Base-by-base conservation (phyloP, 2,113 vertebrate genomes). In the Chamaea fasciata region DNA sequence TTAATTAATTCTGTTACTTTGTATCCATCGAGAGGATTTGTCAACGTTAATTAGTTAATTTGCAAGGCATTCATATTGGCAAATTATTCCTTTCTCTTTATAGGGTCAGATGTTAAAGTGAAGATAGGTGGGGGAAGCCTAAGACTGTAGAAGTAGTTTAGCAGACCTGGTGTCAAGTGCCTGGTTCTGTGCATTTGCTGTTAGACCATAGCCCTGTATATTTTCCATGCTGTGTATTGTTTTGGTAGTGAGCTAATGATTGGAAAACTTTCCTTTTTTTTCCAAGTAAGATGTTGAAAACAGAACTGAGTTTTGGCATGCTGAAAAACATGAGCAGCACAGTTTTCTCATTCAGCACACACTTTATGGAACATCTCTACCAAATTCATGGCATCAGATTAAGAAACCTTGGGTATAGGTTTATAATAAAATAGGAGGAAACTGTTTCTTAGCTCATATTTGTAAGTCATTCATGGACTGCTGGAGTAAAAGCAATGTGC, bases 131-230 rank as follows among this genome's bases (percentile, higher is more conserved):
- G 33, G 18, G 13, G 21, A 65, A 74, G 12, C 13, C 10, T 22
- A 31, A 35, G 37, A 21, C 14, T 35, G 19, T 9, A 41, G 26
- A 24, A 35, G 22, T 56, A 21, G 7, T 35, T 69, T 1, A 17
- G 42, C 19, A 77, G 73, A 52, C 14, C 21, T 77, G 17, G 7
- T 69, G 41, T 5, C 14, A 46, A 50, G 24, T 59, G n/a, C 9
- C 9, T 74, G 39, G 2, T 50, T 65, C 39, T 83, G 3, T 60
- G 39, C 2, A 5, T 56, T 91, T 82, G 2, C 19, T 70, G 6
- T 21, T 47, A 7, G 8, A 30, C 12, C 3, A 4, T 7, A 52
- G 41, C 13, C 12, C 18, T 59, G 0, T 21, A 2, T n/a, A 2
- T 76, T 83, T 44, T n/a, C 22, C 21, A 2, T n/a, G 64, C 33